Base-by-base conservation (phyloP, 2,797 vertebrate genomes). In the Gila robusta region DNA sequence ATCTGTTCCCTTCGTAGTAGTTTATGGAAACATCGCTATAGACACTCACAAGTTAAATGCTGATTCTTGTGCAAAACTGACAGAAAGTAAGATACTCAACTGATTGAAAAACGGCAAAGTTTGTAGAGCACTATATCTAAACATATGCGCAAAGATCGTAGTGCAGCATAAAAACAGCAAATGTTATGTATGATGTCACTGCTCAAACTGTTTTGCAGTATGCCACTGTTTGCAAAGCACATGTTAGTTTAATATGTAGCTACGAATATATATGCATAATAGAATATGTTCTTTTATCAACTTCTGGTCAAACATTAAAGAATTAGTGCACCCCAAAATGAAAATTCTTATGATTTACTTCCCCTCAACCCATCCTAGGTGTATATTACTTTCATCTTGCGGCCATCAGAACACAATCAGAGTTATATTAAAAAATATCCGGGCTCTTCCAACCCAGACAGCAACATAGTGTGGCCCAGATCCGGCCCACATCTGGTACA, bases 261-360 rank as follows among this genome's bases (percentile, higher is more conserved):
- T 83, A 71, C 54, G 21, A 87, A 78, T 78, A 76, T 79, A 76
- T 84, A 87, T 87, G 76, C 70, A 81, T 83, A 84, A 66, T 37
- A 49, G 2, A 62, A 66, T 14, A 41, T 49, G 49, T 77, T 28
- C 52, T 76, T 79, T 83, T 72, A 83, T 7, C 12, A 79, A 59
- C 11, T 72, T 71, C 9, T 71, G 21, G n/a, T 70, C 67, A 80
- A 67, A 41, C 2, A 5, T 67, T 80, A 7, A 32, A 59, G 9
- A 23, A 23, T 59, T 59, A n/a, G 21, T n/a, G n/a, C 3, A 4
- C 56, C 21, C 56, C 9, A 11, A n/a, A n/a, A 59, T 10, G 0
- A 10, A n/a, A 59, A n/a, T 59, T 3, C 10, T 59, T 4, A n/a
- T 59, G 1, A 59, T n/a, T 59, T 59, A 59, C 23, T 56, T 1